Conservation (phyloP, 2,888 invertebrate genomes). For the Nipponacmea schrenckii region DNA sequence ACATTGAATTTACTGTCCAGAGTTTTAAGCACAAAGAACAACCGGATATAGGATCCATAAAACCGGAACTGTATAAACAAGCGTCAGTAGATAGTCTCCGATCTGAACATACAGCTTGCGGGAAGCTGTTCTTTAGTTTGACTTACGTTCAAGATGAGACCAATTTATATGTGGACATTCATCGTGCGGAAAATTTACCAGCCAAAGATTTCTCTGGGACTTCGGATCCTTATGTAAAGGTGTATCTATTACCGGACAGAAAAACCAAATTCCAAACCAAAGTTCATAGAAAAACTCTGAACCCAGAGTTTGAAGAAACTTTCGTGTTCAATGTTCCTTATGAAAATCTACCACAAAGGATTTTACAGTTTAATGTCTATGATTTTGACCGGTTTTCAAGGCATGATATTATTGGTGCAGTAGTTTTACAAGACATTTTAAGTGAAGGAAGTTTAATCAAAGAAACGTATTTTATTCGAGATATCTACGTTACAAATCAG, state of each 20-base stretch:
- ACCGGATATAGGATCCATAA: slow-evolving; percentile 57
- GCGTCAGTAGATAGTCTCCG: slow-evolving; percentile 55
- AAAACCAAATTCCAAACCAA: slow-evolving; percentile 89
- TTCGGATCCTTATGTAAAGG: slow-evolving; percentile 88
- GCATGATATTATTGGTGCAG: slow-evolving; percentile 87
- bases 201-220: slow-evolving; percentile 86
- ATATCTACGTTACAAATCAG: slow-evolving; percentile 76
- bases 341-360: slow-evolving; percentile 80
- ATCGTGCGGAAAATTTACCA: slow-evolving; percentile 80
- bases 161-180: slow-evolving; percentile 82
- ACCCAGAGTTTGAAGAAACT: slow-evolving; percentile 85
- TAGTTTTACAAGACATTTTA: slow-evolving; percentile 81
- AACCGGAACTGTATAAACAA: slow-evolving; percentile 71
- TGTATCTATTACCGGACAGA: slow-evolving; percentile 84
- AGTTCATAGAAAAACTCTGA: slow-evolving; percentile 80
- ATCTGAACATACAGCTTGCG: slow-evolving; percentile 70
- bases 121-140: slow-evolving; percentile 84
- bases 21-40: slow-evolving; percentile 69
- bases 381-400: slow-evolving; percentile 90
- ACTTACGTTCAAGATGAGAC: slow-evolving; percentile 85
- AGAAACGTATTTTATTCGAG: slow-evolving; percentile 87
- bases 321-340: slow-evolving; percentile 85
- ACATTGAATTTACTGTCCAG: slow-evolving; percentile 79
- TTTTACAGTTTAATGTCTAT: slow-evolving; percentile 86
- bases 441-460: slow-evolving; percentile 82